Base-by-base conservation (phyloP, 2,888 invertebrate genomes). In the Agrotis ipsilon region DNA sequence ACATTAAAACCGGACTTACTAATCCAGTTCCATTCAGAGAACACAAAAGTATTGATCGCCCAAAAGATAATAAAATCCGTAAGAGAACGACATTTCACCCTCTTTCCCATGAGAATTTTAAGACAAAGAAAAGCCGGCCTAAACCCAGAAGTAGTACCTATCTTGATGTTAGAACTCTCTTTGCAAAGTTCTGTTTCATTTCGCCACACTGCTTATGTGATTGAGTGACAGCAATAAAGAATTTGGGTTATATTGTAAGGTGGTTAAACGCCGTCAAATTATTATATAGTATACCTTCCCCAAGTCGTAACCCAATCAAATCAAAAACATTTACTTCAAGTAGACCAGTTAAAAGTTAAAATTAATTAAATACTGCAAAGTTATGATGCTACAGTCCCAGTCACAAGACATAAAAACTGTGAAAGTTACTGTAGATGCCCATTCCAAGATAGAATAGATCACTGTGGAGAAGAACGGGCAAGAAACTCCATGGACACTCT, bases 21-120 rank as follows among this genome's bases (percentile, higher is more conserved):
- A 21, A 54, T 64, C 45, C 19, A 48, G 48, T 54, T 49, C 11
- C 18, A 39, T 52, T 24, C 27, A 52, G 52, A n/a, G 18, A 24
- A 62, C 57, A 62, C 57, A 59, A 72, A 68, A 63, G 59, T 78
- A 73, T 78, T 73, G 73, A 73, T 78, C 51, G 9, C 58, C 3
- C 13, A 9, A 27, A 16, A 55, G 45, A 43, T 61, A 64, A 5
- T 57, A 54, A 65, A 73, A 65, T 72, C 64, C n/a, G 59, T 55
- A 55, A 48, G 18, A 45, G 46, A 24, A n/a, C 21, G 24, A 57
- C 27, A 49, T 62, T 62, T 45, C 62, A 45, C 63, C 60, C 51
- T 60, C 24, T 9, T 68, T 60, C 63, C 59, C 75, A 24, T 57
- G 69, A 60, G 74, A 64, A 64, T 61, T 24, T 39, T 39, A 49